Conservation (phyloP, 1,140 invertebrate species). For the Centruroides vittatus region DNA sequence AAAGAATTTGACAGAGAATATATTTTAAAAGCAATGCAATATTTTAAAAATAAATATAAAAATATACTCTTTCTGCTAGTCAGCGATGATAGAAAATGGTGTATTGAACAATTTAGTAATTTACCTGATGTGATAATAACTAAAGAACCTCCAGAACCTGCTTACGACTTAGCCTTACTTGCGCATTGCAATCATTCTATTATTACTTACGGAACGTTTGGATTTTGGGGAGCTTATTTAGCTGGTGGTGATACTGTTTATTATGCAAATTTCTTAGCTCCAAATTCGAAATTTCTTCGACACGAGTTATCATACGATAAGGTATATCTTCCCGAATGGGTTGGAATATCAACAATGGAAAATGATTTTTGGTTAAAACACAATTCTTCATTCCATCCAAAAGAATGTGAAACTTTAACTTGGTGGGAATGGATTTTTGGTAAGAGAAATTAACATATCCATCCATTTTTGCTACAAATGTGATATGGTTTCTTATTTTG, state of each 20-base stretch:
- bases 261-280: conserved; percentile 14
- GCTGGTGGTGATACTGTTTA: conserved; percentile 25
- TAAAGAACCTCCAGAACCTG: conserved; percentile 9
- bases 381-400: too few species aligned
- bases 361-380: conserved; percentile 2
- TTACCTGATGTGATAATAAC: conserved; percentile 20
- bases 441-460: too few species aligned
- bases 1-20: conserved; percentile 36
- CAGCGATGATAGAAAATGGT: conserved; percentile 47
- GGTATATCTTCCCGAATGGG: conserved; percentile 10
- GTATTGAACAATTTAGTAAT: conserved; percentile 25
- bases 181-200: conserved; percentile 25
- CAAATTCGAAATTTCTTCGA: neutral
- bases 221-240: conserved; percentile 30
- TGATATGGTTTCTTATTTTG: too few species aligned
- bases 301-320: conserved; percentile 1
- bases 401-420: too few species aligned
- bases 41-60: conserved; percentile 35
- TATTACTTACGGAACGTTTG: conserved; percentile 27
- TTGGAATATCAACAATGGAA: conserved; percentile 6
- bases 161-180: conserved; percentile 26
- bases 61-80: conserved; percentile 40
- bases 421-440: too few species aligned
- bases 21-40: conserved; percentile 40
- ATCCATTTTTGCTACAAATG: too few species aligned